Conservation (phyloP, 2,113 vertebrate species). For the Chinchilla lanigera region DNA sequence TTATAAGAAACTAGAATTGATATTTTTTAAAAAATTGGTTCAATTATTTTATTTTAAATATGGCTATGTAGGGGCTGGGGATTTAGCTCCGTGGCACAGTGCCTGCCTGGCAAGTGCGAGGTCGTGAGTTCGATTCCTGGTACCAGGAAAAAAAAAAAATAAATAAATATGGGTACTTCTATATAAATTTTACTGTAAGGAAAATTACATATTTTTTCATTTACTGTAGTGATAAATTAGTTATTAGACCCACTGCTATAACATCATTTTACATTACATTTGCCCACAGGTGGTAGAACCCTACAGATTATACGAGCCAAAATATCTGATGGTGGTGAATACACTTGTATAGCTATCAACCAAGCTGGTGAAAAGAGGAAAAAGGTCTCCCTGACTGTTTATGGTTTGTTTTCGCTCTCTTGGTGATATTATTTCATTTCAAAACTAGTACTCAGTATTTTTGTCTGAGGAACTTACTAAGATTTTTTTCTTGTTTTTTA, state of each 20-base stretch:
- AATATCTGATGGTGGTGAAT: conserved; percentile 94
- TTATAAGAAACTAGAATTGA: conserved; percentile 16
- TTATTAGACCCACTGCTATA: background rate
- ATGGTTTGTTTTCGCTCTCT: conserved; percentile 88
- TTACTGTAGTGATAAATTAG: background rate
- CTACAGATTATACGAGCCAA: conserved; percentile 94
- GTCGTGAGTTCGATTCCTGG: too few species aligned
- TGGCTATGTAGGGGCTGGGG: too few species aligned
- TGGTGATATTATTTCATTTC: background rate
- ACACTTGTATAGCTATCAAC: conserved; percentile 94
- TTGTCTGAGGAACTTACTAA: background rate
- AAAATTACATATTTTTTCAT: background rate
- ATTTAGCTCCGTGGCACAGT: too few species aligned
- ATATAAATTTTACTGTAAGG: background rate
- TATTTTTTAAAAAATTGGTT: background rate
- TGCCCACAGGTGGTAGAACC: conserved; percentile 90
- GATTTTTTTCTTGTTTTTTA: conserved; percentile 50
- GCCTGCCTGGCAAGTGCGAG: too few species aligned
- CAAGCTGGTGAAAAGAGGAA: conserved; percentile 95
- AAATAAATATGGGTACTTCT: background rate
- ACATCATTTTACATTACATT: background rate
- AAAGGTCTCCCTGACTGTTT: conserved; percentile 92
- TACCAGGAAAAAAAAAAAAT: too few species aligned
- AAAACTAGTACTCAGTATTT: background rate
- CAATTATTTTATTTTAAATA: conserved; percentile 38